phyloP scores from a whole-genome alignment of 1,140 invertebrate species.

The Temnothorax curvispinosus region DNA sequence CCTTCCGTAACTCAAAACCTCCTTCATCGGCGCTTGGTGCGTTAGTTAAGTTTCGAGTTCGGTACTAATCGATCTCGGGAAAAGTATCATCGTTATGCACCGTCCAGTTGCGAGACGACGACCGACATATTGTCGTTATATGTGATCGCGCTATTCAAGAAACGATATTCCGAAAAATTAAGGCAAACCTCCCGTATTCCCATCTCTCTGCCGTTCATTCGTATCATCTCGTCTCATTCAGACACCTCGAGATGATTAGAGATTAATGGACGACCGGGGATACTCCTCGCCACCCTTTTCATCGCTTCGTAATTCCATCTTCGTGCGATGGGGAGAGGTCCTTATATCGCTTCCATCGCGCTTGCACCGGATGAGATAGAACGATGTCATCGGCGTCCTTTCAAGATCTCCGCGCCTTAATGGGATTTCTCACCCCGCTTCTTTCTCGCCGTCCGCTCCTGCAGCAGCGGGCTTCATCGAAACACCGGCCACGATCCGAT shows the following conservation, averaged over 20 bases:
- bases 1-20: conserved; percentile 71
- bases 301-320: conserved; percentile 23
- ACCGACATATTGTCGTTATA: background rate
- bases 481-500: conserved; percentile 42
- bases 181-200: too few species aligned
- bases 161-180: background rate
- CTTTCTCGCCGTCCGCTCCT: conserved; percentile 40
- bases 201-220: background rate
- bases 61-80: conserved; percentile 47
- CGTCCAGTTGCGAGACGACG: background rate
- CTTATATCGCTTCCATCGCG: conserved; percentile 7
- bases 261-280: conserved; percentile 9
- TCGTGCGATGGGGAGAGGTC: background rate
- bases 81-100: background rate
- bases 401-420: conserved; percentile 68
- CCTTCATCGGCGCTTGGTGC: conserved; percentile 43
- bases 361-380: conserved; percentile 41
- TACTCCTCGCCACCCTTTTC: background rate
- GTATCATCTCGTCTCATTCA: background rate
- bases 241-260: background rate
- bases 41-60: background rate
- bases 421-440: conserved; percentile 74
- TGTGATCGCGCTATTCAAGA: background rate
- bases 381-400: conserved; percentile 40
- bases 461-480: conserved; percentile 23